Evolutionary conservation across 2,888 invertebrate genomes (phyloP).

Genomic region (Toxonevra muliebris): DNA sequence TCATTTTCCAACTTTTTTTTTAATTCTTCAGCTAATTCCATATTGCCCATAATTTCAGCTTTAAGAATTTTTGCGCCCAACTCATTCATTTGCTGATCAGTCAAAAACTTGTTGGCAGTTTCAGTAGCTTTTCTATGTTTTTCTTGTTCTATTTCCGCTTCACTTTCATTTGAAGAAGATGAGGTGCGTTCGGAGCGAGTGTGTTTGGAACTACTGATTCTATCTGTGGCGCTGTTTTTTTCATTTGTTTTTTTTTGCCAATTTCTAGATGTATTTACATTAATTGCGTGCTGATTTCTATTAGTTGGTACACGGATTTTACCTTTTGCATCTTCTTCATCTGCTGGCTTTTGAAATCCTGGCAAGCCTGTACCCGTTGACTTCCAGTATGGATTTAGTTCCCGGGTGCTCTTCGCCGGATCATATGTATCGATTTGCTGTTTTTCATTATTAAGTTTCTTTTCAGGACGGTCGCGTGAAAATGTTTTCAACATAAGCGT

Average conservation of each 20-base stretch:
- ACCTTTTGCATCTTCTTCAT: conserved; percentile 54
- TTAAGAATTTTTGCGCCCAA: conserved; percentile 90
- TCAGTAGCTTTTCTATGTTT: conserved; percentile 8
- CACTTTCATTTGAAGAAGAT: conserved; percentile 21
- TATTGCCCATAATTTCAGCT: conserved; percentile 92
- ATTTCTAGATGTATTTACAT: conserved; percentile 18
- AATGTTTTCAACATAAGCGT: conserved; percentile 63
- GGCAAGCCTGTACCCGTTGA: conserved; percentile 88
- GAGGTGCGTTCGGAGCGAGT: not conserved
- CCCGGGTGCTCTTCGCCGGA: conserved; percentile 77
- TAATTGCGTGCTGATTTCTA: not conserved
- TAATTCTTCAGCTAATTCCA: conserved; percentile 73
- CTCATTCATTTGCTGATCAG: conserved; percentile 88
- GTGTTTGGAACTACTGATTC: no score
- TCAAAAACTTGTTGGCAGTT: conserved; percentile 65
- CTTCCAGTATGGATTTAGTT: conserved; percentile 94
- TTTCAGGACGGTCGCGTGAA: conserved; percentile 64
- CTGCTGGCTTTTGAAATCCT: conserved; percentile 60
- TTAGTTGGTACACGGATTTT: not conserved
- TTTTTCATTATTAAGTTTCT: conserved; percentile 66
- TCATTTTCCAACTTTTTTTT: conserved; percentile 80
- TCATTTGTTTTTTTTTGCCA: conserved; percentile 32
- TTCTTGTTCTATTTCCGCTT: conserved; percentile 17
- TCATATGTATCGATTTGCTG: conserved; percentile 71
- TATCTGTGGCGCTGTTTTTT: not conserved